Percentiles rank a stretch among this genome's conserved stretches.
Conservation (phyloP, 2,888 invertebrate species). For the Habrosyne pyritoides region DNA sequence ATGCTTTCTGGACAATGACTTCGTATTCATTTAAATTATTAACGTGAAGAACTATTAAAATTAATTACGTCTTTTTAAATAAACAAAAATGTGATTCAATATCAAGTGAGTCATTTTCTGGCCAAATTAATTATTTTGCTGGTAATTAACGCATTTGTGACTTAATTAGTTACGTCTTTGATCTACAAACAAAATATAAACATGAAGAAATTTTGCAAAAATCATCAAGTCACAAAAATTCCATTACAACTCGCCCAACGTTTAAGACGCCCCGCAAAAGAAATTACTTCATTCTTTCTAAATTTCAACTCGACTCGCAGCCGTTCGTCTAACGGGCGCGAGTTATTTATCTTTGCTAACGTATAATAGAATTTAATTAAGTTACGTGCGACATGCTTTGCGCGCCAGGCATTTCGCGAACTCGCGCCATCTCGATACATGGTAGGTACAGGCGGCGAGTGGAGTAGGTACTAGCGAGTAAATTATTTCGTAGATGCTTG, state of each 20-base stretch:
- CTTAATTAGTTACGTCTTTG: neutral
- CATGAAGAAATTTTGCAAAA: neutral
- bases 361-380: slow-evolving; percentile 83
- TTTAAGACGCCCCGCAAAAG: slow-evolving; percentile 55
- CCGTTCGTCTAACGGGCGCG: slow-evolving; percentile 53
- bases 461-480: slow-evolving; percentile 18
- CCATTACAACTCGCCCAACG: slow-evolving; percentile 10
- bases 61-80: neutral
- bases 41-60: neutral
- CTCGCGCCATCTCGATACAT: slow-evolving; percentile 46
- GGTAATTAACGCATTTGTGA: neutral
- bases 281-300: slow-evolving; percentile 76
- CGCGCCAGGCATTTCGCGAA: slow-evolving; percentile 63
- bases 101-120: too few species aligned
- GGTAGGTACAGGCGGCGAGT: slow-evolving; percentile 20
- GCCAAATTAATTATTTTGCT: neutral
- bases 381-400: slow-evolving; percentile 75
- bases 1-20: neutral
- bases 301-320: slow-evolving; percentile 51
- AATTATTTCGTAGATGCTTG: slow-evolving; percentile 9
- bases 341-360: slow-evolving; percentile 78
- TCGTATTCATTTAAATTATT: too few species aligned
- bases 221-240: neutral
- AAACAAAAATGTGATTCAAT: neutral
- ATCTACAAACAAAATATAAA: neutral